Base-by-base conservation (phyloP, 2,113 vertebrate species). In the Nesogale talazaci region DNA sequence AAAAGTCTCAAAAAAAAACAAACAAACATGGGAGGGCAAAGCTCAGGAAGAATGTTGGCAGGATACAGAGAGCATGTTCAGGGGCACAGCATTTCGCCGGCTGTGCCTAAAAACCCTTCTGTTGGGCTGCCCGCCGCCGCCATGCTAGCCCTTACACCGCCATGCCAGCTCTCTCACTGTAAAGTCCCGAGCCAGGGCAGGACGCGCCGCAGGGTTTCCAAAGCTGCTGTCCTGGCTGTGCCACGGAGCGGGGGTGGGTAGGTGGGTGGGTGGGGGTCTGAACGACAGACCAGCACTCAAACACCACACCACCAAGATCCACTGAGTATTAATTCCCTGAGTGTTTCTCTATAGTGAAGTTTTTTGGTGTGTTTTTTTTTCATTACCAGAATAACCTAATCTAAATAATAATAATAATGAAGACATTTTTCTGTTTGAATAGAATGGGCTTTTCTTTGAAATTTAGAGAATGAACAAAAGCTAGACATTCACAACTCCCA, bases 1-100 rank as follows among this genome's bases (percentile, higher is more conserved):
- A 94, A 95, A 93, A 61, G 91, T 59, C 86, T 94, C 78, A 93
- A 81, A 96, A 93, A 82, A 82, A 65, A 25, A 27, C n/a, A 65
- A 25, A 20, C 22, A 25, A 81, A 92, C 3, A 57, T 57, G 89
- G 95, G 95, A 91, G 93, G 90, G 91, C 65, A 76, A 90, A 89
- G 92, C 83, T 94, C 46, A 86, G 81, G 52, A 93, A 94, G 93
- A 94, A 82, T 89, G 82, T 12, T 91, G 94, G 89, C 89, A 90
- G 59, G 67, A 90, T 57, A 75, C 38, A 75, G 46, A 90, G 69
- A 82, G 83, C 65, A 75, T 52, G 42, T 46, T 81, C 82, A 82
- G 69, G 67, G 69, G 59, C 19, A 63, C 25, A 63, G 76, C 63
- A 25, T 27, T 34, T 72, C 69, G 19, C 29, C 22, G 61, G 42